Evolutionary conservation across 2,888 invertebrate species (phyloP).

Genomic region (Catocala sponsa): DNA sequence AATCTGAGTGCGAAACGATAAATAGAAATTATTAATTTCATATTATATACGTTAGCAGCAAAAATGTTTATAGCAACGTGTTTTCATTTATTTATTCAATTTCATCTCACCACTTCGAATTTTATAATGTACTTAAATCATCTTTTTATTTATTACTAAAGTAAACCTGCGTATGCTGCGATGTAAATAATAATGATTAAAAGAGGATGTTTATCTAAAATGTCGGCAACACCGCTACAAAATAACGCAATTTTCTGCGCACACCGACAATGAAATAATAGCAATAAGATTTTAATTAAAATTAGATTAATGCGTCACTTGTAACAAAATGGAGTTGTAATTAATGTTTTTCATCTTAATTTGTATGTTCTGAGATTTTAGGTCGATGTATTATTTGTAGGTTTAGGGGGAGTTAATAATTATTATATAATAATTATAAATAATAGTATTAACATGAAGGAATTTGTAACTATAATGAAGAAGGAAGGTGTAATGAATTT

Average conservation of each 20-base stretch:
- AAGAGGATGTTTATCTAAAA: constrained; percentile 33
- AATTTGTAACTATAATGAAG: constrained; percentile 85
- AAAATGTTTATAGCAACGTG: background rate
- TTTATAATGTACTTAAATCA: constrained; percentile 43
- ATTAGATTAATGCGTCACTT: constrained; percentile 63
- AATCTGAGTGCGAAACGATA: background rate
- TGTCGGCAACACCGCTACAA: constrained; percentile 59
- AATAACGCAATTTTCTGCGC: constrained; percentile 52
- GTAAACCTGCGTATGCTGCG: constrained; percentile 26
- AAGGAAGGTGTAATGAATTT: constrained; percentile 85
- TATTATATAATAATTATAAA: constrained; percentile 79
- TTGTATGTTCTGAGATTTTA: constrained; percentile 77
- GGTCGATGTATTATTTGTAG: constrained; percentile 81
- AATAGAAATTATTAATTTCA: background rate
- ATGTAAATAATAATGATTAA: constrained; percentile 62
- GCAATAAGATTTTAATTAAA: constrained; percentile 74
- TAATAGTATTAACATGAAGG: constrained; percentile 79
- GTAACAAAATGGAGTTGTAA: constrained; percentile 68
- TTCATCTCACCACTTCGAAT: constrained; percentile 12
- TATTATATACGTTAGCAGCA: constrained; percentile 12
- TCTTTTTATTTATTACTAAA: constrained; percentile 28
- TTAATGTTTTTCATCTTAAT: constrained; percentile 77
- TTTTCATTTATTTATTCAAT: constrained; percentile 5
- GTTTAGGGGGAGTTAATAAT: constrained; percentile 75
- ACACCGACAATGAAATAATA: constrained; percentile 66